These are phyloP conservation scores for Poecilus cupreus DNA, from an alignment of 2,888 invertebrate genomes.

Conservation along the genomic window DNA sequence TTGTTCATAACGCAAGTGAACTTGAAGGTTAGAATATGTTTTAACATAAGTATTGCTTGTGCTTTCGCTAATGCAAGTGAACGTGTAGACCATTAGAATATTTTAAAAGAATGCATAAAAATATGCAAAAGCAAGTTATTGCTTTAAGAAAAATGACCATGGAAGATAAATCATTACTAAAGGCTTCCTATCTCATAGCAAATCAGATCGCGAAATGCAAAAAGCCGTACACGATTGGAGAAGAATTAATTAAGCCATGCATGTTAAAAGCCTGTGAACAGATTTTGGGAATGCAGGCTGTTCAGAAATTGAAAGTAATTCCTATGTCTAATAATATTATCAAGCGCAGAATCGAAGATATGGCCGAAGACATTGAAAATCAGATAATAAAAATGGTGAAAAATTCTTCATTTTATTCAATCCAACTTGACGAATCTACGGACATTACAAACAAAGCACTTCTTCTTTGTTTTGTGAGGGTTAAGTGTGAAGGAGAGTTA, in stretches of 20 bases:
- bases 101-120: slow-evolving; percentile 54
- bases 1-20: no score
- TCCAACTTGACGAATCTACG: slow-evolving; percentile 60
- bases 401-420: slow-evolving; percentile 57
- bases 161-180: slow-evolving; percentile 56
- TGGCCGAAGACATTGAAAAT: no score
- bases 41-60: no score
- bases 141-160: slow-evolving; percentile 55
- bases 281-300: slow-evolving; percentile 50
- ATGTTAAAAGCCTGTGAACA: slow-evolving; percentile 48
- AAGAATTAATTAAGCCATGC: slow-evolving; percentile 53
- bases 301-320: no score
- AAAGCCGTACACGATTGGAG: slow-evolving; percentile 53
- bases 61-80: no score
- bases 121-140: slow-evolving; percentile 55
- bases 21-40: no score
- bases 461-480: slow-evolving; percentile 55
- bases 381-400: no score
- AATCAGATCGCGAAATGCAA: slow-evolving; percentile 42
- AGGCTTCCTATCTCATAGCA: slow-evolving; percentile 51
- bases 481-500: slow-evolving; percentile 53
- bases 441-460: no score
- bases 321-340: no score
- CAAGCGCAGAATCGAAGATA: no score
- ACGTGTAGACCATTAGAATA: no score